These are phyloP conservation scores for Toxostoma redivivum DNA, from an alignment of 2,113 vertebrate genomes.

Conservation along the genomic window DNA sequence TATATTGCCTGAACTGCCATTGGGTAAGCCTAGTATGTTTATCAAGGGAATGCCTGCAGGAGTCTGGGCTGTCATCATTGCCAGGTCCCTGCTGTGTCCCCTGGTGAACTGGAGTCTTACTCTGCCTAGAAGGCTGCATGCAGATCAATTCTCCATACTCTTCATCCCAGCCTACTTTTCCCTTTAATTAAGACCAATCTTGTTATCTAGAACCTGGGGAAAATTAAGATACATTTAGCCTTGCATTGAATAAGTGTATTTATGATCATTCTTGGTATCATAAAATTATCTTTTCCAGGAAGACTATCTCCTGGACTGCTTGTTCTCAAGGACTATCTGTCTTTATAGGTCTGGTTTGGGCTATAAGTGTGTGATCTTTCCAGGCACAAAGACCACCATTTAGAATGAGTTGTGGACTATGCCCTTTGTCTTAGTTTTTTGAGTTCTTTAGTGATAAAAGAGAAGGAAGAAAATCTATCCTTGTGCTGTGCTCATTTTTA, in stretches of 20 bases:
- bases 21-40: not conserved
- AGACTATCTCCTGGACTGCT: not conserved
- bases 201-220: not conserved
- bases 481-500: not conserved
- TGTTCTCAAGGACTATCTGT: not conserved
- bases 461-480: not conserved
- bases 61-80: not conserved
- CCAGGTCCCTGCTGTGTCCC: not conserved
- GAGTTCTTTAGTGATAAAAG: not conserved
- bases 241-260: not conserved
- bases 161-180: not conserved
- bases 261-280: not conserved
- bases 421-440: not conserved
- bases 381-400: not conserved
- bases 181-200: slow-evolving; percentile 1
- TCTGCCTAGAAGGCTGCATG: not conserved
- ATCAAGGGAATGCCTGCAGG: not conserved
- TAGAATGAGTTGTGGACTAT: not conserved
- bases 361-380: not conserved
- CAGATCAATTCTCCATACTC: not conserved
- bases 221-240: not conserved
- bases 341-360: not conserved
- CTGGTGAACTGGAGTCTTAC: not conserved
- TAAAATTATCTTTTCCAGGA: not conserved
- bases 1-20: not conserved